Percentiles rank a stretch among this genome's conserved stretches.
Conservation (phyloP, 2,113 vertebrate genomes). For the Peucedramus taeniatus region DNA sequence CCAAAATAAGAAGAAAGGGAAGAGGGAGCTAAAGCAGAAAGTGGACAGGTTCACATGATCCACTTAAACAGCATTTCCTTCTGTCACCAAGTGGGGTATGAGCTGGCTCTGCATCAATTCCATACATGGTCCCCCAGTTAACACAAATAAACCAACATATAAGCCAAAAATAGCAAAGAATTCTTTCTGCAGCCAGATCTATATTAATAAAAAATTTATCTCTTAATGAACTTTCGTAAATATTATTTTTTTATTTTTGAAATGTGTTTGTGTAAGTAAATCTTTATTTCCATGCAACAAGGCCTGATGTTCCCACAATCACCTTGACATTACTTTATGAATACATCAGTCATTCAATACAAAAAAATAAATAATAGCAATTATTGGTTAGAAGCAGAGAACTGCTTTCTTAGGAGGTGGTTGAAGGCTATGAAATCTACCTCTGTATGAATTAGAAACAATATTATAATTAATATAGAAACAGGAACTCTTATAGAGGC, state of each 20-base stretch:
- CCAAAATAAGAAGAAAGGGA: not conserved
- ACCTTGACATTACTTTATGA: not conserved
- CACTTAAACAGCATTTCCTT: not conserved
- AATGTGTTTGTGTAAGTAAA: not conserved
- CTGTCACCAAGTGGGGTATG: not conserved
- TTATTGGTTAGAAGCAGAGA: not conserved
- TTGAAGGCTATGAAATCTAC: not conserved
- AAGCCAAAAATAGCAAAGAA: not conserved
- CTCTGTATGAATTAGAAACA: not conserved
- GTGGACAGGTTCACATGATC: not conserved
- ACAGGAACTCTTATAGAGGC: not conserved
- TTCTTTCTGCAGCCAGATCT: not conserved
- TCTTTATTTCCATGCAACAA: not conserved
- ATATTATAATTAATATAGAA: not conserved
- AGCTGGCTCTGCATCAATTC: not conserved
- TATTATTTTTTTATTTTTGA: not conserved
- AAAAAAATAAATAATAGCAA: not conserved
- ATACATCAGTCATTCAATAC: not conserved
- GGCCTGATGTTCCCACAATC: not conserved
- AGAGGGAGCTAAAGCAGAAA: not conserved
- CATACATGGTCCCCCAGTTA: not conserved
- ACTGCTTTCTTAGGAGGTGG: not conserved
- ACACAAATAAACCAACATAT: not conserved
- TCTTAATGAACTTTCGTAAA: not conserved
- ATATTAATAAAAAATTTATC: not conserved